Evolutionary conservation across 2,797 vertebrate genomes (phyloP), one percentile per base, ranked within the genome.

Genomic region (Cryptoprocta ferox): DNA sequence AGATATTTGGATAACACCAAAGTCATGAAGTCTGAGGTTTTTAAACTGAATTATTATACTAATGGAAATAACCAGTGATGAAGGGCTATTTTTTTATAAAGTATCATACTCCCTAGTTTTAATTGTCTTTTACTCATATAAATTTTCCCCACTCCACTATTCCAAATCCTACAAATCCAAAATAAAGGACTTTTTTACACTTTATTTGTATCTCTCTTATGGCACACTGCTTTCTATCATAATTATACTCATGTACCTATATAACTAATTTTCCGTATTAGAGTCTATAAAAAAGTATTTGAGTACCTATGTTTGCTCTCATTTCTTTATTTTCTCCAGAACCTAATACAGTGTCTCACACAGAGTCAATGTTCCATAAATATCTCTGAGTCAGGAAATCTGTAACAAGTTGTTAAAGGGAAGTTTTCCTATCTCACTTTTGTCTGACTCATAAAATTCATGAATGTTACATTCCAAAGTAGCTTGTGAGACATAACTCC

Each of bases 1-100:
- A 93, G 71, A 79, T 95, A 76, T 13, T 91, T 95, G 30, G 19
- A 83, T 82, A 93, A 45, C 32, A 85, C 19, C 56, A 92, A 94
- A 90, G 21, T 68, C 35, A 71, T 80, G 24, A 76, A 37, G 18
- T 87, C 37, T 87, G 48, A 63, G 8, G 3, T 73, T 94, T 94
- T 94, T 85, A 76, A 85, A 92, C 53, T 76, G 24, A 91, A 76
- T 76, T 86, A 86, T 50, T 90, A 66, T 39, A 6, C 15, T 94
- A 92, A 45, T 89, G 21, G 81, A 39, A 94, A 68, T 53, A 87
- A 79, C n/a, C 24, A 94, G 2, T 84, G 16, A 37, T 70, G 30
- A 84, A 85, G 32, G 9, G 3, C 10, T 56, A 50, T 86, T 94
- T 93, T 94, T 66, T 39, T 80, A 13, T 48, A 37, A 82, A 84